Conservation (phyloP, 2,888 invertebrate species). For the Lordiphosa fenestrarum region DNA sequence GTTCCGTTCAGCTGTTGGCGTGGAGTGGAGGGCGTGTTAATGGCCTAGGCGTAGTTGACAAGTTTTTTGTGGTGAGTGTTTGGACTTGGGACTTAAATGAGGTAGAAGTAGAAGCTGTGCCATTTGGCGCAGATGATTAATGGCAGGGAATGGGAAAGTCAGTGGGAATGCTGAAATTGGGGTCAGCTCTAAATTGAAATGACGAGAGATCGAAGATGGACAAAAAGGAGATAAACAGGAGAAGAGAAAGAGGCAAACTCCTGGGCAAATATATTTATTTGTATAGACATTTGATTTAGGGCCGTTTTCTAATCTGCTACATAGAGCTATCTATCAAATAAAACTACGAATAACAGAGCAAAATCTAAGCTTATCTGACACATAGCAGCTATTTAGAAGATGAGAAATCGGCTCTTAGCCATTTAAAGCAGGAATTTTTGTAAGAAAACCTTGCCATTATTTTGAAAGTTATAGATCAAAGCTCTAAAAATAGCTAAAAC, state of each 20-base stretch:
- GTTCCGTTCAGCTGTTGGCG: slow-evolving; percentile 15
- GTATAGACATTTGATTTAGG: too few species aligned
- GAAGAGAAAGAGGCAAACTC: not conserved
- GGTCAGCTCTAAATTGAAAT: slow-evolving; percentile 9
- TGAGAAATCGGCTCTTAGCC: too few species aligned
- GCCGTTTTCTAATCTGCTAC: too few species aligned
- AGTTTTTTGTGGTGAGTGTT: slow-evolving; percentile 64
- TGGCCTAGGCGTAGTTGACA: slow-evolving; percentile 71
- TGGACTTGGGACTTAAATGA: slow-evolving; percentile 29
- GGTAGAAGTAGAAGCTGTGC: slow-evolving; percentile 27
- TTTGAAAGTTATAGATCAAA: too few species aligned
- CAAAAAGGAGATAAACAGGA: not conserved
- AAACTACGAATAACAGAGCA: too few species aligned
- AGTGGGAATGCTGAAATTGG: slow-evolving; percentile 4
- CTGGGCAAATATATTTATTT: too few species aligned
- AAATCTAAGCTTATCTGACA: too few species aligned
- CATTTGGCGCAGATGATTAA: slow-evolving; percentile 12
- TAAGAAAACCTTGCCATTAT: too few species aligned
- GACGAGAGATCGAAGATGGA: slow-evolving; percentile 5
- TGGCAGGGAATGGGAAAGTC: slow-evolving; percentile 4
- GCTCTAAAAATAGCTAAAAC: too few species aligned
- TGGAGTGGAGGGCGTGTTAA: slow-evolving; percentile 63
- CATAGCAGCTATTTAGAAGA: too few species aligned
- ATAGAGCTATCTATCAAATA: too few species aligned
- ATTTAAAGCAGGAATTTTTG: too few species aligned